Conservation (phyloP, 2,888 invertebrate species). For the Nezara viridula region DNA sequence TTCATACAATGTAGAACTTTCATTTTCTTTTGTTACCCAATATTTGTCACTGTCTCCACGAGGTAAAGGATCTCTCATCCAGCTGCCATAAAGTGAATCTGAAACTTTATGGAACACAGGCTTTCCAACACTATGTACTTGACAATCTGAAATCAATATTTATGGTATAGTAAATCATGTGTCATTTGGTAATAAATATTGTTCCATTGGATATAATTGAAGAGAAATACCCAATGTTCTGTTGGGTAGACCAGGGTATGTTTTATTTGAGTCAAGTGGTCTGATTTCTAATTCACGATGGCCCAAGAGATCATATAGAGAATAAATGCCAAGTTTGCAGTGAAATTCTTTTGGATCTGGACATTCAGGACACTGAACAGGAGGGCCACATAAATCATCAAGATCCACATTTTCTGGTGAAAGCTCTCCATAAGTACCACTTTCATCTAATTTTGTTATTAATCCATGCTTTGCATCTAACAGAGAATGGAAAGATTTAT, state of each 20-base stretch:
- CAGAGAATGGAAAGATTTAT: neutral
- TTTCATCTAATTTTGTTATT: conserved; percentile 10
- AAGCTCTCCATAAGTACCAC: conserved; percentile 73
- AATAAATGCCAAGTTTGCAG: conserved; percentile 74
- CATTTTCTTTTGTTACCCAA: conserved; percentile 87
- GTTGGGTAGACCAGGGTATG: conserved; percentile 73
- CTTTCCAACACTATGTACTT: conserved; percentile 92
- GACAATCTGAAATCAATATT: conserved; percentile 76
- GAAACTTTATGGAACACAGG: conserved; percentile 89
- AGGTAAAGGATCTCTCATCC: conserved; percentile 75
- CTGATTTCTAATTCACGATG: conserved; percentile 71
- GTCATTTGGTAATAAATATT: neutral
- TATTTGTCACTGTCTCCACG: conserved; percentile 76
- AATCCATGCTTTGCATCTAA: conserved; percentile 30
- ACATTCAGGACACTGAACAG: conserved; percentile 76
- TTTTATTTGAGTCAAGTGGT: conserved; percentile 73
- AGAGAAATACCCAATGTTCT: conserved; percentile 70
- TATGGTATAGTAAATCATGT: neutral
- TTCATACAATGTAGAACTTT: conserved; percentile 81
- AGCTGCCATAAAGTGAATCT: conserved; percentile 79
- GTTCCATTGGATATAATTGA: neutral
- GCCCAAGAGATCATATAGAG: conserved; percentile 74
- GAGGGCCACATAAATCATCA: conserved; percentile 76
- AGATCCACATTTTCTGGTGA: conserved; percentile 75
- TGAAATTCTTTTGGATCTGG: conserved; percentile 72